Evolutionary conservation across 2,888 invertebrate species (phyloP), one percentile per base, ranked within the genome.

Genomic region (Rhodophaea formosa): DNA sequence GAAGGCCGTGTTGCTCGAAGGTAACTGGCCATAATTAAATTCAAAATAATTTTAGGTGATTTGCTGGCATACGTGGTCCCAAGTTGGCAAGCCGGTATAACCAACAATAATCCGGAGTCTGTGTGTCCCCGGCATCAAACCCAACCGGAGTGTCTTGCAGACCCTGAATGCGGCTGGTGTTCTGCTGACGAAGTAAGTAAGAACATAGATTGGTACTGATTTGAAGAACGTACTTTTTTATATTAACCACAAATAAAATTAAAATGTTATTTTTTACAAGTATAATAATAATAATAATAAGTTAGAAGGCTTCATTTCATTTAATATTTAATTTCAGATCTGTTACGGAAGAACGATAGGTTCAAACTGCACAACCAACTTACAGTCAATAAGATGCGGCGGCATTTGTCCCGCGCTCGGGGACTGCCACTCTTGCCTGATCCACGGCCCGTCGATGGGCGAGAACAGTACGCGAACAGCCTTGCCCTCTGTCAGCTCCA

Each of bases 151-250:
- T 97, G 97, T 72, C 93, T 96, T 0, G 95, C 96, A 0, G 97
- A 98, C 86, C 97, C 97, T 0, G 97, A 97, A 82, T 98, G 98
- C 78, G 97, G 97, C 12, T 98, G 97, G 97, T 98, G 98, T 80
- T 96, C 96, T 0, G 95, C 95, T 23, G 95, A 95, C 66, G 95
- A 94, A 55, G 57, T 57, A 44, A 30, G 14, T 35, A 7, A 45
- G 7, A 23, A 23, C 23, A n/a, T n/a, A 23, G 23, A 23, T 5
- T 23, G 23, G 2, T 23, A 23, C 23, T n/a, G n/a, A n/a, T n/a
- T n/a, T n/a, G n/a, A n/a, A n/a, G n/a, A n/a, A n/a, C n/a, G n/a
- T n/a, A n/a, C n/a, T n/a, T n/a, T n/a, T n/a, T n/a, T n/a, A n/a
- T n/a, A n/a, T n/a, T n/a, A n/a, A n/a, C n/a, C n/a, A n/a, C n/a